Percentiles rank a stretch among this genome's conserved stretches.
Evolutionary conservation across 2,888 invertebrate species (phyloP).

Genomic region (Allacma fusca): DNA sequence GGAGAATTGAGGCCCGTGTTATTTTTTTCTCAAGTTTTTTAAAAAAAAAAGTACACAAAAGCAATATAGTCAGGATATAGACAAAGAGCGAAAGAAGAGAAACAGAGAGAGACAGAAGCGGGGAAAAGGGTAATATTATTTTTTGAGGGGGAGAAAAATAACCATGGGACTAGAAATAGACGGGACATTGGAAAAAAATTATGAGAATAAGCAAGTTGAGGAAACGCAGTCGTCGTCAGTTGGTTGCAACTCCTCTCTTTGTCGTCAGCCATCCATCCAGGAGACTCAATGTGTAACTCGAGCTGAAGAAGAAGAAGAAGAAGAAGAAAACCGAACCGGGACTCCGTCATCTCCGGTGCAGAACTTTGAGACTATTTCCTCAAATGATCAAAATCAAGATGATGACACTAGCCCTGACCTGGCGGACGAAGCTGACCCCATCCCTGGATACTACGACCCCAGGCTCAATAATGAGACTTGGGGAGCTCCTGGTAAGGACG

Average conservation of each 20-base stretch:
- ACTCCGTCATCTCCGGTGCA: no score
- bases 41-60: no score
- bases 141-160: neutral
- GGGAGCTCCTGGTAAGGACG: conserved; percentile 77
- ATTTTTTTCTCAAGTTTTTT: no score
- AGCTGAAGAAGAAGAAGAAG: neutral
- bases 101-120: conserved; percentile 9
- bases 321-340: neutral
- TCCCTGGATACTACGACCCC: neutral
- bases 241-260: neutral
- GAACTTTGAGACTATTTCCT: no score
- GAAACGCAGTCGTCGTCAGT: conserved; percentile 25
- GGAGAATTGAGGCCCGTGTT: neutral
- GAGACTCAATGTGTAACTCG: neutral
- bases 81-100: neutral
- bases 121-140: neutral
- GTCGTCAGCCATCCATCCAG: neutral
- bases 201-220: conserved; percentile 28
- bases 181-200: conserved; percentile 18
- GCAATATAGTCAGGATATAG: neutral
- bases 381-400: neutral
- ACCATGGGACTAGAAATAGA: conserved; percentile 40
- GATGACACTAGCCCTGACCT: neutral
- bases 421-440: neutral
- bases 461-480: conserved; percentile 46